Conservation (phyloP, 2,888 invertebrate genomes). For the Phaonia tiefii region DNA sequence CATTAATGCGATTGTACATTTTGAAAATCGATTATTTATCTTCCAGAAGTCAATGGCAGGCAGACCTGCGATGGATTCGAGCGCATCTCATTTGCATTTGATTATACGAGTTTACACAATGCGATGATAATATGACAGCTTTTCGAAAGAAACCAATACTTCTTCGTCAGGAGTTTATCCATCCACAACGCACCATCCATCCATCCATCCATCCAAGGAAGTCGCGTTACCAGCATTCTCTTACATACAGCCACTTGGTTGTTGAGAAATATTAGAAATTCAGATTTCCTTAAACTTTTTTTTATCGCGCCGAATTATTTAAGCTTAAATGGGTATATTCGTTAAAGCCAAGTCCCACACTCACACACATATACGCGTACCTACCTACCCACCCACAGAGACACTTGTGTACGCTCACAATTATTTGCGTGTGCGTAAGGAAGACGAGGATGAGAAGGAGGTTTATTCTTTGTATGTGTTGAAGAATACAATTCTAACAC, state of each 20-base stretch:
- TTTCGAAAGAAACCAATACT: conserved; percentile 21
- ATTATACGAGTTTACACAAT: conserved; percentile 30
- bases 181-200: conserved; percentile 17
- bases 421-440: neutral
- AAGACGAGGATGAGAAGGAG: too few relatives aligned
- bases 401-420: neutral
- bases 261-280: conserved; percentile 43
- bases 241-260: neutral
- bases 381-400: neutral
- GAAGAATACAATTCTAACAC: neutral
- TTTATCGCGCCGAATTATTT: conserved; percentile 38
- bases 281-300: conserved; percentile 26
- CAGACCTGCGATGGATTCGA: conserved; percentile 29
- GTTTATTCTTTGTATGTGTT: neutral
- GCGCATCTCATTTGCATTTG: conserved; percentile 54
- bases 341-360: conserved; percentile 15
- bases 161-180: conserved; percentile 12
- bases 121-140: conserved; percentile 10
- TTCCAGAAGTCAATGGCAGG: conserved; percentile 29
- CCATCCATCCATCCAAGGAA: conserved; percentile 2
- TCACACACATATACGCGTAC: conserved; percentile 2
- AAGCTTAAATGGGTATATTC: conserved; percentile 49
- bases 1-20: conserved; percentile 3
- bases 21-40: conserved; percentile 35
- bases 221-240: neutral